phyloP scores from a whole-genome alignment of 2,888 invertebrate species.

The Eilema depressum region DNA sequence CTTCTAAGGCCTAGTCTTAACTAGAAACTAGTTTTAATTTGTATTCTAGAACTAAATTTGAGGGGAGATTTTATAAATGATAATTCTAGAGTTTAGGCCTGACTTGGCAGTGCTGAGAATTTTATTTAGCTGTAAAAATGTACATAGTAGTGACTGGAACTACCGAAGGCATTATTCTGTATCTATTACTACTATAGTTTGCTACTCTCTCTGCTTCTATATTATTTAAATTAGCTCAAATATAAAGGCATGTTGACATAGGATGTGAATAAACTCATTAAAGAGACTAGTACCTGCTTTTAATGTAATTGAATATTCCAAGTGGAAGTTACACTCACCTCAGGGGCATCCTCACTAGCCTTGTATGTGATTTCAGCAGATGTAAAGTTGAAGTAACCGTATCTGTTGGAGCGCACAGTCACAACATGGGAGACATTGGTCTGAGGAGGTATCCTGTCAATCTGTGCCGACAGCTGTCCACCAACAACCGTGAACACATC shows the following conservation, averaged over 20 bases:
- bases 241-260: background rate
- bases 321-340: conserved; percentile 79
- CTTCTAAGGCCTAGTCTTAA: background rate
- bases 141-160: background rate
- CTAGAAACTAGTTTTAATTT: no score
- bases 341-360: conserved; percentile 92
- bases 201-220: background rate
- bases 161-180: no score
- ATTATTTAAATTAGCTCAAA: no score
- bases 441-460: conserved; percentile 96
- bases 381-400: conserved; percentile 98
- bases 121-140: background rate
- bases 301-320: background rate
- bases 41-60: no score
- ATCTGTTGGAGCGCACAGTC: conserved; percentile 95
- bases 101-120: background rate
- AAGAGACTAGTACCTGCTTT: background rate
- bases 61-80: no score
- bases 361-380: conserved; percentile 97
- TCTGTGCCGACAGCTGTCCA: conserved; percentile 93
- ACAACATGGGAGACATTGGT: conserved; percentile 98
- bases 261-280: background rate
- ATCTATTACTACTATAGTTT: background rate
- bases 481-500: conserved; percentile 96
- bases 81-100: no score